phyloP scores from a whole-genome alignment of 2,888 invertebrate species.

The Gastracanthus pulcherrimus region DNA sequence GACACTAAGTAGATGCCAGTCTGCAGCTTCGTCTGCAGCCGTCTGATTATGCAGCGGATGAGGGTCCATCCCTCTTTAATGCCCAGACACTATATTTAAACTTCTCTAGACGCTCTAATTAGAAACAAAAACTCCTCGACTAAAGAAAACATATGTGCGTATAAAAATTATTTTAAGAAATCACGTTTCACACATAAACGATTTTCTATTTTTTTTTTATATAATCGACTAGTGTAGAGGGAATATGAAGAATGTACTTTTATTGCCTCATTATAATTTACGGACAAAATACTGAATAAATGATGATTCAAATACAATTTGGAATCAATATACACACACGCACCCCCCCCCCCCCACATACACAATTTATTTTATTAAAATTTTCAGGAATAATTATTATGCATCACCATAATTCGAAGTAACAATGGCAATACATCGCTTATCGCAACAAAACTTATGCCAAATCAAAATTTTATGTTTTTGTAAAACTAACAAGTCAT shows the following conservation, averaged over 20 bases:
- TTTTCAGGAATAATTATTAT: no score
- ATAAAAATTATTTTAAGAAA: background rate
- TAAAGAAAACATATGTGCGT: background rate
- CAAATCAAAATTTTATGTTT: no score
- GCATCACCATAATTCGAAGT: no score
- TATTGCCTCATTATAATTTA: no score
- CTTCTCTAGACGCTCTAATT: conserved; percentile 39
- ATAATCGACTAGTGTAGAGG: background rate
- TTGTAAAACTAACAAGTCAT: no score
- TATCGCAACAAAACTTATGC: no score
- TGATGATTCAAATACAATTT: no score
- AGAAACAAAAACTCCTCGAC: conserved; percentile 21
- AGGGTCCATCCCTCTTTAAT: conserved; percentile 49
- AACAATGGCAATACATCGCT: no score
- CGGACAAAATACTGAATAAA: no score
- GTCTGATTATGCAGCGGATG: conserved; percentile 43
- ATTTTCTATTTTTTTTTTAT: background rate
- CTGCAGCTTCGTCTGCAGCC: conserved; percentile 8
- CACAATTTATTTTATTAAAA: no score
- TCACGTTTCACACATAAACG: background rate
- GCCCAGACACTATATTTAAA: conserved; percentile 36
- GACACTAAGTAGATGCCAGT: conserved; percentile 7
- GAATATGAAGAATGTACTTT: background rate
- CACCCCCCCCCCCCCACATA: no score
- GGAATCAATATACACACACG: no score